Conservation (phyloP, 2,888 invertebrate species). For the Tuberolachnus salignus region DNA sequence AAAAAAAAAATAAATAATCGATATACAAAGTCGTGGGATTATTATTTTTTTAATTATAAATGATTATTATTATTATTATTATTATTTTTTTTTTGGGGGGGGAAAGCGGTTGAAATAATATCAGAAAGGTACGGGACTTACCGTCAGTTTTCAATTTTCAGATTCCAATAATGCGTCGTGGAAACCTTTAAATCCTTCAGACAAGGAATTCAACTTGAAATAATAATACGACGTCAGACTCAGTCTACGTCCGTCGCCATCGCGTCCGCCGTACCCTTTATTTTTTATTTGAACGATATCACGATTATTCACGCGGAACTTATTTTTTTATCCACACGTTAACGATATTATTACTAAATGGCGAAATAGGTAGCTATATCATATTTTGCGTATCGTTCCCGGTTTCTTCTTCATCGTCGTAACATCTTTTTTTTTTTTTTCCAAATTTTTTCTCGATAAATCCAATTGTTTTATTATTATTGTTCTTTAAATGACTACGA, state of each 20-base stretch:
- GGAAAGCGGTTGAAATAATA: not conserved
- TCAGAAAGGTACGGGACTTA: not conserved
- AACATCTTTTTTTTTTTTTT: too few relatives aligned
- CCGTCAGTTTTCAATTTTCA: not conserved
- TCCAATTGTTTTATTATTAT: too few relatives aligned
- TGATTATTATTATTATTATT: too few relatives aligned
- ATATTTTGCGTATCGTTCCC: not conserved
- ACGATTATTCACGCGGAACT: not conserved
- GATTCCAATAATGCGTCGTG: not conserved
- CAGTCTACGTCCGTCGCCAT: not conserved
- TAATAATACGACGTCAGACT: not conserved
- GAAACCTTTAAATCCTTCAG: not conserved
- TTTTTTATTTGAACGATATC: not conserved
- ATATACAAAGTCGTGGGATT: not conserved
- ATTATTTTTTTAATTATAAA: too few relatives aligned
- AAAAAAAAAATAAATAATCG: not conserved
- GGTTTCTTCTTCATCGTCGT: not conserved
- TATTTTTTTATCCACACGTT: not conserved
- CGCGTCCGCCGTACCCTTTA: not conserved
- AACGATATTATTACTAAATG: not conserved
- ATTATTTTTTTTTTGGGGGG: too few relatives aligned
- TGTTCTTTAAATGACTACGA: too few relatives aligned
- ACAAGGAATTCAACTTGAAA: not conserved
- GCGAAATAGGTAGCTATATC: too few relatives aligned
- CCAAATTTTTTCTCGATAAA: too few relatives aligned